phyloP scores from a whole-genome alignment of 1,140 invertebrate genomes.

The Drosophila dunni region DNA sequence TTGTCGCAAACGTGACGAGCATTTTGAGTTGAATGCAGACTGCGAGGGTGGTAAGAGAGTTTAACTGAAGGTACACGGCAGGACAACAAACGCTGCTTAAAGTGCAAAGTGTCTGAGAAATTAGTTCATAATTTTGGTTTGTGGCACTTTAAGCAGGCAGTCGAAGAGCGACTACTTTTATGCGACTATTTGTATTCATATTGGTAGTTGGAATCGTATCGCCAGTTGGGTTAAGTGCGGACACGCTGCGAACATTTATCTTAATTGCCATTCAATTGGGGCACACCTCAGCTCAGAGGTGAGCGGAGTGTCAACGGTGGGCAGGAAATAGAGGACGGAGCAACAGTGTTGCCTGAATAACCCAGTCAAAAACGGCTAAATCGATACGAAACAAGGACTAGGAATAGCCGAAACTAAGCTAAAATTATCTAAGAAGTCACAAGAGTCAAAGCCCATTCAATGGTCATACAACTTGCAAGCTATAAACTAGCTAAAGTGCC shows the following conservation, averaged over 20 bases:
- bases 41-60: not conserved
- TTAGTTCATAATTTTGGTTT: slow-evolving; percentile 63
- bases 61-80: slow-evolving; percentile 26
- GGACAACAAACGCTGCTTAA: slow-evolving; percentile 13
- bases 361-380: too few species aligned
- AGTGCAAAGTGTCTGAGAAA: slow-evolving; percentile 62
- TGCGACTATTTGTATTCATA: not conserved
- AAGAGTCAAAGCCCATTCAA: too few species aligned
- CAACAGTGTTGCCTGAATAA: too few species aligned
- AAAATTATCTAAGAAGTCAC: too few species aligned
- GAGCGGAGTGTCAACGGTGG: too few species aligned
- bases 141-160: slow-evolving; percentile 39
- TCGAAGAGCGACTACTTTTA: not conserved
- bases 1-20: slow-evolving; percentile 71
- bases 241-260: slow-evolving; percentile 81
- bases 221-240: slow-evolving; percentile 66
- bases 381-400: too few species aligned
- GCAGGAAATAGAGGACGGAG: too few species aligned
- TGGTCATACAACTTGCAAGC: too few species aligned
- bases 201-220: slow-evolving; percentile 1
- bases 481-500: too few species aligned
- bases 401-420: too few species aligned
- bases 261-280: slow-evolving; percentile 82
- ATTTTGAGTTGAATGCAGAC: slow-evolving; percentile 49
- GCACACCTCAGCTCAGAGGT: slow-evolving; percentile 42